phyloP scores from a whole-genome alignment of 2,888 invertebrate genomes.

The Caenorhabditis zanzibari region DNA sequence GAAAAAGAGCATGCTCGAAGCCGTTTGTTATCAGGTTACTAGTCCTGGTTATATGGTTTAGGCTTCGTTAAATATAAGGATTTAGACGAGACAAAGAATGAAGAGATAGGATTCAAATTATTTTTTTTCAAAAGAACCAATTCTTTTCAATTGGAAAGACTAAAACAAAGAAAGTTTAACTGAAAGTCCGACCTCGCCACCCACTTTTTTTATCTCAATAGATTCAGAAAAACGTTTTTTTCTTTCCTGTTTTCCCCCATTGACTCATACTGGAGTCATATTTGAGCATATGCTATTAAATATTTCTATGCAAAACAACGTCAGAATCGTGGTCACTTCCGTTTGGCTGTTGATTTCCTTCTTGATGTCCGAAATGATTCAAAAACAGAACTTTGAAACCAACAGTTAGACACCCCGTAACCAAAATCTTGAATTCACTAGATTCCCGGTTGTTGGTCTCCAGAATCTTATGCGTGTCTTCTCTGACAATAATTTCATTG shows the following conservation, averaged over 20 bases:
- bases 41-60: too few relatives aligned
- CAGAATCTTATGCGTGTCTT: background rate
- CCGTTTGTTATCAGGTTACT: too few relatives aligned
- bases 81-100: background rate
- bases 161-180: too few relatives aligned
- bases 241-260: background rate
- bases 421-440: background rate
- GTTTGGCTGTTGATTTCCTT: background rate
- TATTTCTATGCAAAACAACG: background rate
- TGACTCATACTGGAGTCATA: constrained; percentile 1
- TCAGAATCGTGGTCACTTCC: background rate
- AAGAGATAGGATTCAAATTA: background rate
- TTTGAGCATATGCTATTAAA: constrained; percentile 6
- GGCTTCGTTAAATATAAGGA: background rate
- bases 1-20: too few relatives aligned
- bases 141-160: background rate
- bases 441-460: constrained; percentile 14
- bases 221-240: background rate
- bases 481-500: constrained; percentile 12
- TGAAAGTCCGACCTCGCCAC: constrained; percentile 2
- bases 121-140: background rate
- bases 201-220: background rate
- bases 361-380: background rate
- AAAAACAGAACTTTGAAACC: too few relatives aligned
- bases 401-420: too few relatives aligned